Evolutionary conservation across 2,888 invertebrate genomes (phyloP).

Genomic region (Tridacna crocea): DNA sequence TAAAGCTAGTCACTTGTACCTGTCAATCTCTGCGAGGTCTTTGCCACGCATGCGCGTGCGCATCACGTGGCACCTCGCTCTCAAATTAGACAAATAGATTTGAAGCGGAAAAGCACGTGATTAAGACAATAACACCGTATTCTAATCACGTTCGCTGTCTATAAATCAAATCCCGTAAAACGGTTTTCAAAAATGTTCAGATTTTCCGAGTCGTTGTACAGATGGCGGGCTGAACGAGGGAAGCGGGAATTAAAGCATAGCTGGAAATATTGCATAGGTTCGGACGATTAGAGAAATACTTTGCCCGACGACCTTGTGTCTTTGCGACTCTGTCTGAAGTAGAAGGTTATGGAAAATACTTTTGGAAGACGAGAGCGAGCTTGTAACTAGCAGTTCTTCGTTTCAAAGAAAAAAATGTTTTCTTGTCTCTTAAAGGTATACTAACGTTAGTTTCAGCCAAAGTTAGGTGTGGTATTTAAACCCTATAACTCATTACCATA

Average conservation of each 20-base stretch:
- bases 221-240: conserved; percentile 14
- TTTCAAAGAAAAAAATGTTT: too few species aligned
- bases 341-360: too few species aligned
- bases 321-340: too few species aligned
- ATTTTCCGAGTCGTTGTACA: conserved; percentile 12
- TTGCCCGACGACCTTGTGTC: too few species aligned
- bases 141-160: conserved; percentile 50
- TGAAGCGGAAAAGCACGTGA: conserved; percentile 48
- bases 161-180: conserved; percentile 36
- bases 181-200: conserved; percentile 21
- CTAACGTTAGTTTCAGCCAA: too few species aligned
- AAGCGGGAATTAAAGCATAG: not conserved
- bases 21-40: conserved; percentile 6
- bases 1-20: conserved; percentile 17
- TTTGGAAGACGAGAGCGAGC: too few species aligned
- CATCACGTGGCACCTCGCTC: conserved; percentile 47
- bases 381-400: too few species aligned
- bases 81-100: conserved; percentile 40
- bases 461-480: too few species aligned
- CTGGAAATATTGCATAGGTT: not conserved
- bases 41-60: conserved; percentile 45
- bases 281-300: not conserved
- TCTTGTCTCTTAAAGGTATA: too few species aligned
- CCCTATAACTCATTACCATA: too few species aligned
- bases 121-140: conserved; percentile 47